Evolutionary conservation across 2,888 invertebrate species (phyloP).

Genomic region (Pseudococcus jackbeardsleyi): DNA sequence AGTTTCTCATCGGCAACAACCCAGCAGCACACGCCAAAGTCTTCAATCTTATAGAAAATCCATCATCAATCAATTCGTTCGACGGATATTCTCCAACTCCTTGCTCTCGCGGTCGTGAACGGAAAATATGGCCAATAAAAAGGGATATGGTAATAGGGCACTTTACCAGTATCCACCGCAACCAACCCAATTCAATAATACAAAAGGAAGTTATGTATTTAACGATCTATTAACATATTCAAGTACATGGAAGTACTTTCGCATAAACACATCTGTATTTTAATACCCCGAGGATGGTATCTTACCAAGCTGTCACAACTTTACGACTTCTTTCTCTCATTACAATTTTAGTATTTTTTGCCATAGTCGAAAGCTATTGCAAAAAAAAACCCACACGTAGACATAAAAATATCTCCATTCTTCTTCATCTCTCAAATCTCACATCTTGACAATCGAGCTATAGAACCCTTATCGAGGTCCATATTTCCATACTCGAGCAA

Average conservation of each 20-base stretch:
- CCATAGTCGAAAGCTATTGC: not conserved
- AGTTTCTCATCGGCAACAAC: not conserved
- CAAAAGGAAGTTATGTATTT: slow-evolving; percentile 43
- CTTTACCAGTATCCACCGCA: slow-evolving; percentile 1
- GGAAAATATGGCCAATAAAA: not conserved
- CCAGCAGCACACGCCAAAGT: not conserved
- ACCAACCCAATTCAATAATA: slow-evolving; percentile 30
- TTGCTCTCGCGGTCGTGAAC: not conserved
- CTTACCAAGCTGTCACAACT: not conserved
- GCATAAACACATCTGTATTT: not conserved
- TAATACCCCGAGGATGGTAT: not conserved
- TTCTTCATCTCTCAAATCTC: not conserved
- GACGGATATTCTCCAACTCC: not conserved
- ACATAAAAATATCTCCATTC: not conserved
- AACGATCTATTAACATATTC: slow-evolving; percentile 43
- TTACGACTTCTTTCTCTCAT: slow-evolving; percentile 14
- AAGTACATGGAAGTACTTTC: not conserved
- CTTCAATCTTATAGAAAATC: not conserved
- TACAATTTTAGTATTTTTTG: not conserved
- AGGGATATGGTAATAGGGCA: slow-evolving; percentile 9
- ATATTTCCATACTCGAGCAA: not conserved
- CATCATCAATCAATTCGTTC: not conserved
- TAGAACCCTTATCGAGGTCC: not conserved
- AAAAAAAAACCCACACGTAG: not conserved
- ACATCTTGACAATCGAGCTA: not conserved